Percentiles rank a stretch among this genome's conserved stretches.
Conservation (phyloP, 2,888 invertebrate species). For the Diarsia brunnea region DNA sequence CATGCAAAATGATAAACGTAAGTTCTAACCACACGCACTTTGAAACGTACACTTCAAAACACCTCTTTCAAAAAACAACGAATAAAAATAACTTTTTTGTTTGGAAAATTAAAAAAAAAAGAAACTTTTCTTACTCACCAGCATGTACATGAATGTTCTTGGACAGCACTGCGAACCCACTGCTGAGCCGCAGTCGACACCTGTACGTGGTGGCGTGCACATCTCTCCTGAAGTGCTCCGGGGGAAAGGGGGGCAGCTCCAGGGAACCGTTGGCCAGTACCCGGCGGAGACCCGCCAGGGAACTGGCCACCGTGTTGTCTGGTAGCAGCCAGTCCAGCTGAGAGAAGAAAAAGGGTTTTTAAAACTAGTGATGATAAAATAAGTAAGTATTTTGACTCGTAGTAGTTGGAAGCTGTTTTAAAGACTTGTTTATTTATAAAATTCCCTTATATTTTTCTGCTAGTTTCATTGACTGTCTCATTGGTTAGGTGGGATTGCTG, state of each 20-base stretch:
- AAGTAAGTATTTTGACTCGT: neutral
- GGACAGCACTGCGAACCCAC: slow-evolving; percentile 93
- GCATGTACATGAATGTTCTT: slow-evolving; percentile 97
- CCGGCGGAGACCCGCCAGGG: slow-evolving; percentile 93
- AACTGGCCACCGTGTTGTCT: slow-evolving; percentile 92
- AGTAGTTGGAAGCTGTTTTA: too few relatives aligned
- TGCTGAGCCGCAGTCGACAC: slow-evolving; percentile 87
- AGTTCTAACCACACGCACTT: neutral
- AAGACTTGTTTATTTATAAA: neutral
- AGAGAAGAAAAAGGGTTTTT: slow-evolving; percentile 36
- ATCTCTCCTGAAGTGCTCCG: slow-evolving; percentile 95
- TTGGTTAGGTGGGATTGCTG: too few relatives aligned
- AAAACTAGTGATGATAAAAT: neutral
- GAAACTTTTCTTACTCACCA: slow-evolving; percentile 90
- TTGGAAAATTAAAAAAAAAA: neutral
- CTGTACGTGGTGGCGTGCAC: slow-evolving; percentile 96
- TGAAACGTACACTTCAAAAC: too few relatives aligned
- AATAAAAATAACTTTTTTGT: neutral
- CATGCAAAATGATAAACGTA: neutral
- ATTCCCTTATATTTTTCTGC: neutral
- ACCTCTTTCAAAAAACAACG: too few relatives aligned
- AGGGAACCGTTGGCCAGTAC: slow-evolving; percentile 96
- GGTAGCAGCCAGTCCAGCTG: slow-evolving; percentile 95
- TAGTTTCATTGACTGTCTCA: neutral
- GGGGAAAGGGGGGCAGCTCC: slow-evolving; percentile 96